phyloP scores from a whole-genome alignment of 2,797 vertebrate species.

The Sebastolobus altivelis region DNA sequence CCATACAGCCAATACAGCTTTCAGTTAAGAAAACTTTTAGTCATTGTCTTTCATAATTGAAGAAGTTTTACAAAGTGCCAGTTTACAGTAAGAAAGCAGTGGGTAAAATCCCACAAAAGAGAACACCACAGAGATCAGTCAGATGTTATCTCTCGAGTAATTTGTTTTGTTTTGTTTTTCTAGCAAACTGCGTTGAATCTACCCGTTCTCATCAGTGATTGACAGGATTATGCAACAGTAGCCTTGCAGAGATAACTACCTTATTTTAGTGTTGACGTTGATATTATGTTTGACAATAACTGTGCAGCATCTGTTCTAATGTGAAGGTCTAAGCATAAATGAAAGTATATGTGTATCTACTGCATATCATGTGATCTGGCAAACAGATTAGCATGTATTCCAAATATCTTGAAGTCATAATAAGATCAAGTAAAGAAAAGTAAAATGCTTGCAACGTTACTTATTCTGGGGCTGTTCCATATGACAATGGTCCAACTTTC shows the following conservation, averaged over 20 bases:
- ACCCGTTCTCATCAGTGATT: not conserved
- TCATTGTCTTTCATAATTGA: not conserved
- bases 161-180: constrained; percentile 7
- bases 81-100: not conserved
- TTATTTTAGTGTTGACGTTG: not conserved
- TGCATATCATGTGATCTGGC: not conserved
- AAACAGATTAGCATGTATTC: constrained; percentile 9
- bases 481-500: not conserved
- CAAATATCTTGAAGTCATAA: not conserved
- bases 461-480: not conserved
- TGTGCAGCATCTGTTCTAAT: not conserved
- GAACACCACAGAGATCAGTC: constrained; percentile 5
- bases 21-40: constrained; percentile 4
- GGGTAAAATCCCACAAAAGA: not conserved
- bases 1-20: not conserved
- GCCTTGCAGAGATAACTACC: not conserved
- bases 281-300: constrained; percentile 3
- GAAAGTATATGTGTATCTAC: not conserved
- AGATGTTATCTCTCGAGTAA: not conserved
- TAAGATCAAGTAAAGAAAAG: not conserved
- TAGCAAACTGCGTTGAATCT: constrained; percentile 15
- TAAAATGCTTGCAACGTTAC: not conserved
- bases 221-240: constrained; percentile 16
- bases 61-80: not conserved
- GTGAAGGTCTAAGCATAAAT: not conserved